Base-by-base conservation (phyloP, 1,140 invertebrate species). In the Drosophila nebulosa region DNA sequence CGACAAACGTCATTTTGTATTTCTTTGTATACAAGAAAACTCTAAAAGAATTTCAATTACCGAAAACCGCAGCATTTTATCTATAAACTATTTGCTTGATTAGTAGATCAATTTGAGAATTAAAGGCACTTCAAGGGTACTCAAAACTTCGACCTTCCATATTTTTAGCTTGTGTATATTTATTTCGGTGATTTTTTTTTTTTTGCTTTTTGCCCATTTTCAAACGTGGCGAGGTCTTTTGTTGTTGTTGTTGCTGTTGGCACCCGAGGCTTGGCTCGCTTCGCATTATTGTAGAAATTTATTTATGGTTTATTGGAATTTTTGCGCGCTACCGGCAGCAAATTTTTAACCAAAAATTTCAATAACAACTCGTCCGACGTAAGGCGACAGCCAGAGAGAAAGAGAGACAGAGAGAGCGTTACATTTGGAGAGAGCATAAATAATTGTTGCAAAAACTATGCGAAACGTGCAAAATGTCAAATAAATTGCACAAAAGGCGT, bases 261-360 rank as follows among this genome's bases (percentile, higher is more conserved):
- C 58, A 65, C 76, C 79, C 77, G 81, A 85, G 81, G 80, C 81
- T 64, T 80, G 78, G 80, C 81, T 86, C 78, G 81, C 83, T 88
- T 88, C 67, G 74, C 67, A 69, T 81, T 80, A 78, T 86, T 86
- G 83, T 86, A 78, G 68, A 86, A 81, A 86, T 86, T 86, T 86
- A 86, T 86, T 86, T 86, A 86, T 81, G 78, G 81, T 85, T 86
- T 86, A 85, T 85, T 85, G 81, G 81, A 85, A 85, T 85, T 85
- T 85, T 86, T 80, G 81, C 80, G 77, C 73, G 81, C 81, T 86
- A 85, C 81, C 81, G 81, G 81, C 74, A 85, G 69, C 74, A 80
- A 71, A 86, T 78, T 85, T 77, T 46, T 70, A 78, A 78, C n/a
- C n/a, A 86, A 46, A 21, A 46, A 46, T 46, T 86, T 86, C 78